A percentile compares a stretch with the other conserved stretches of the same genome.
Evolutionary conservation across 2,888 invertebrate genomes (phyloP).

Genomic region (Ectropis crepuscularia): DNA sequence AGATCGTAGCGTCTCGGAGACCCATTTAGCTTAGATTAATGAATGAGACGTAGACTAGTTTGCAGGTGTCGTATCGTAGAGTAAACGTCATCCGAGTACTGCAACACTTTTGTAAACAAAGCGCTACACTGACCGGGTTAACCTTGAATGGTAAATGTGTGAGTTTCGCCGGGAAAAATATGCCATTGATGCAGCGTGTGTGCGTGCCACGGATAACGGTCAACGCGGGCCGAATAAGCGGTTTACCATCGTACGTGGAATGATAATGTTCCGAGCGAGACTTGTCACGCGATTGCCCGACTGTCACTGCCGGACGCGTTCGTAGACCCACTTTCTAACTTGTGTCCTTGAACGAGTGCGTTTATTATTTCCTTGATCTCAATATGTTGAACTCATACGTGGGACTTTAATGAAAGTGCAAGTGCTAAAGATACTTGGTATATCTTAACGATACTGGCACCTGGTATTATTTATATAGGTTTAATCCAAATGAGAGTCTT

Average conservation of each 20-base stretch:
- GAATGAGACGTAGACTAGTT: slow-evolving; percentile 45
- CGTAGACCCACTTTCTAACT: slow-evolving; percentile 74
- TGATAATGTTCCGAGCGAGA: slow-evolving; percentile 76
- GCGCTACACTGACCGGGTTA: slow-evolving; percentile 81
- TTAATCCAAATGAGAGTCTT: too few relatives aligned
- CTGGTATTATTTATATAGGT: too few relatives aligned
- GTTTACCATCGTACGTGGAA: slow-evolving; percentile 80
- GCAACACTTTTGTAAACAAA: slow-evolving; percentile 74
- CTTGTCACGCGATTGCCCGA: slow-evolving; percentile 73
- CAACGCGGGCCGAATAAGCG: slow-evolving; percentile 80
- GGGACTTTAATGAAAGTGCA: slow-evolving; percentile 7
- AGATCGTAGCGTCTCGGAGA: slow-evolving; percentile 16
- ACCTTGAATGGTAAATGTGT: slow-evolving; percentile 81
- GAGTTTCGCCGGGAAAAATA: slow-evolving; percentile 82
- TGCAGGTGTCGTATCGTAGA: slow-evolving; percentile 43
- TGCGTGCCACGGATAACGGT: slow-evolving; percentile 82
- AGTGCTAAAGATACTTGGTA: slow-evolving; percentile 2
- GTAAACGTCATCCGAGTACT: slow-evolving; percentile 53
- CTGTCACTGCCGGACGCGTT: slow-evolving; percentile 67
- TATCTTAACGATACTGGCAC: background rate
- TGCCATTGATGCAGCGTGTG: slow-evolving; percentile 81
- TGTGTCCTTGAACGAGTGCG: slow-evolving; percentile 66
- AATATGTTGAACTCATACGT: slow-evolving; percentile 18
- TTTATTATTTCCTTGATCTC: slow-evolving; percentile 38
- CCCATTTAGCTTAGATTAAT: slow-evolving; percentile 42